Evolutionary conservation across 2,113 vertebrate genomes (phyloP).

Genomic region (Xenotilapia flavipinnis): DNA sequence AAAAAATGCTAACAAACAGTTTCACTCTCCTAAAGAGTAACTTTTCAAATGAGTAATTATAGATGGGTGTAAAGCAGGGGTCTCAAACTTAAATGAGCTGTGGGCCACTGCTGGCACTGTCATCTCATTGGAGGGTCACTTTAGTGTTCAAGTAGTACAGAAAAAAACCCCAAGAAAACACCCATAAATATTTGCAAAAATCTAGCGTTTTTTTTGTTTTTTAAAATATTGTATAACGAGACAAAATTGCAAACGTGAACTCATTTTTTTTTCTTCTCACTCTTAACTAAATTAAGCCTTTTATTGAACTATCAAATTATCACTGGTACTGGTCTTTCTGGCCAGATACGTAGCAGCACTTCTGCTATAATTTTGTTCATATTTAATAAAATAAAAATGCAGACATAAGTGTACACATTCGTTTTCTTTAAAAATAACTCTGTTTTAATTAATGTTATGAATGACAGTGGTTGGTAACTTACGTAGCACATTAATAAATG

Average conservation of each 20-base stretch:
- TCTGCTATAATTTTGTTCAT: background rate
- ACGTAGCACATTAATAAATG: conserved; percentile 93
- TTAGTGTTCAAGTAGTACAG: background rate
- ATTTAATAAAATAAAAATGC: background rate
- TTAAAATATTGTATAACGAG: background rate
- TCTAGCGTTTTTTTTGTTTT: background rate
- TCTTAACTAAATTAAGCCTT: background rate
- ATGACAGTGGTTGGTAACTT: conserved; percentile 24
- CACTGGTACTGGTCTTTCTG: background rate
- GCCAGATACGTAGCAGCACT: background rate
- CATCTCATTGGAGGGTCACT: background rate
- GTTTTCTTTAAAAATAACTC: background rate
- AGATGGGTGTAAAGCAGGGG: background rate
- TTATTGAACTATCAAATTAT: background rate
- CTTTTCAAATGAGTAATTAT: background rate
- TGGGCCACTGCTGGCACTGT: background rate
- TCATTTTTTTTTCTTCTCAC: background rate
- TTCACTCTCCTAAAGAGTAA: background rate
- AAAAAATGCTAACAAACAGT: background rate
- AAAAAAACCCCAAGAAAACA: background rate
- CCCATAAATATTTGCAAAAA: background rate
- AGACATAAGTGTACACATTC: background rate
- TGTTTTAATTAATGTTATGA: background rate
- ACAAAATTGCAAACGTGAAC: background rate
- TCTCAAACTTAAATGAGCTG: background rate